Evolutionary conservation across 2,888 invertebrate genomes (phyloP).

Genomic region (Parapristionchus giblindavisi): DNA sequence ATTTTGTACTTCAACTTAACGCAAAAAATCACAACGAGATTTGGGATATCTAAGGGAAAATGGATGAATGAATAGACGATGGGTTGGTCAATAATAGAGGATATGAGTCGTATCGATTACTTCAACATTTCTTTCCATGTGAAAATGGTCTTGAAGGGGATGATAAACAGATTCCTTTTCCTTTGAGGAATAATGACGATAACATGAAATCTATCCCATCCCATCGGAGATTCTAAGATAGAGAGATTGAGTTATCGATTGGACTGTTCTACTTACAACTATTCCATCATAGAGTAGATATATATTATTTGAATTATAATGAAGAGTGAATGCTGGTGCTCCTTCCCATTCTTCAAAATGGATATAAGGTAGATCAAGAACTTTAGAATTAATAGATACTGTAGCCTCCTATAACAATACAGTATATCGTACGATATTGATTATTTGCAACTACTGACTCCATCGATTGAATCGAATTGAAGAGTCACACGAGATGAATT

Average conservation of each 20-base stretch:
- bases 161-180: conserved; percentile 23
- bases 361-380: background rate
- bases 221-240: conserved; percentile 9
- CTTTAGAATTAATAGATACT: conserved; percentile 1
- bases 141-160: conserved; percentile 18
- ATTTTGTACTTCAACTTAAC: background rate
- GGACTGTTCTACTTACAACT: background rate
- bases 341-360: background rate
- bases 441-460: background rate
- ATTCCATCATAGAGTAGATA: background rate
- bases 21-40: background rate
- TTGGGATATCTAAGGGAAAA: background rate
- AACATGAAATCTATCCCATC: conserved; percentile 22
- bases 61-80: conserved; percentile 6
- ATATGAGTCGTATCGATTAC: conserved; percentile 20
- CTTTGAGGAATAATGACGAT: background rate
- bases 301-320: conserved; percentile 3
- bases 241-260: background rate
- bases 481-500: background rate
- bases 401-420: background rate
- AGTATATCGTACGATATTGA: background rate
- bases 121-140: conserved; percentile 10
- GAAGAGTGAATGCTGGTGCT: background rate
- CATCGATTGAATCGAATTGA: background rate
- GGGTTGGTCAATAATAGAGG: background rate